These are phyloP conservation scores for Brachynemurus nebulosus DNA, from an alignment of 2,888 invertebrate genomes.

Conservation along the genomic window DNA sequence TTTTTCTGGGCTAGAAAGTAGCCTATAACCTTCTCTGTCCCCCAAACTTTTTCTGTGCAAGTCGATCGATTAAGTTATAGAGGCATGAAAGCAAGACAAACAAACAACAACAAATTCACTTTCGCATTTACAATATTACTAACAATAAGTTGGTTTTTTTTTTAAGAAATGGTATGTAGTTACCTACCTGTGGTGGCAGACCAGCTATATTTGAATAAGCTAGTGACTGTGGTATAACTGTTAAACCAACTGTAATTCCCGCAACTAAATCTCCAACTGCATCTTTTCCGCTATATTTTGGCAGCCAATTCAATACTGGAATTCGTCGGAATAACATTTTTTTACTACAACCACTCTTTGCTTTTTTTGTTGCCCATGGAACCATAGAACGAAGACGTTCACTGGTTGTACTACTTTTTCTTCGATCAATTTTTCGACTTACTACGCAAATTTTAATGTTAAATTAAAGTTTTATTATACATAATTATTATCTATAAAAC, in stretches of 20 bases:
- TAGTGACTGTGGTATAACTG: slow-evolving; percentile 82
- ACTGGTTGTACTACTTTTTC: slow-evolving; percentile 24
- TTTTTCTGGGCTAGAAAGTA: too few species aligned
- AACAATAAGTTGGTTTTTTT: too few species aligned
- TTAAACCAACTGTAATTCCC: slow-evolving; percentile 82
- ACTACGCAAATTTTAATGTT: slow-evolving; percentile 29
- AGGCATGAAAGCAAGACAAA: too few species aligned
- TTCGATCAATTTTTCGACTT: slow-evolving; percentile 28
- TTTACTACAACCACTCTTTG: slow-evolving; percentile 41
- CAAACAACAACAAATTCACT: too few species aligned
- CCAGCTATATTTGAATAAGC: slow-evolving; percentile 72
- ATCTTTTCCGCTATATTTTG: slow-evolving; percentile 54
- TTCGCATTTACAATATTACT: too few species aligned
- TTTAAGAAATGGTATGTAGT: background rate
- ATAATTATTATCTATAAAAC: too few species aligned
- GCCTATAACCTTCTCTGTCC: too few species aligned
- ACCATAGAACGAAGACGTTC: slow-evolving; percentile 25
- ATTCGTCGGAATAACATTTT: slow-evolving; percentile 59
- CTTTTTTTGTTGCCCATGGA: slow-evolving; percentile 33
- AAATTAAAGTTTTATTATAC: too few species aligned
- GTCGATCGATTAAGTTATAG: too few species aligned
- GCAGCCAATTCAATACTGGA: slow-evolving; percentile 65
- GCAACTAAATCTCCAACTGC: slow-evolving; percentile 80
- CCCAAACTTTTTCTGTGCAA: too few species aligned
- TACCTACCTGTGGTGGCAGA: slow-evolving; percentile 49